A percentile compares a stretch with the other conserved stretches of the same genome.
phyloP scores from a whole-genome alignment of 2,113 vertebrate species.

The Pitta sordida region DNA sequence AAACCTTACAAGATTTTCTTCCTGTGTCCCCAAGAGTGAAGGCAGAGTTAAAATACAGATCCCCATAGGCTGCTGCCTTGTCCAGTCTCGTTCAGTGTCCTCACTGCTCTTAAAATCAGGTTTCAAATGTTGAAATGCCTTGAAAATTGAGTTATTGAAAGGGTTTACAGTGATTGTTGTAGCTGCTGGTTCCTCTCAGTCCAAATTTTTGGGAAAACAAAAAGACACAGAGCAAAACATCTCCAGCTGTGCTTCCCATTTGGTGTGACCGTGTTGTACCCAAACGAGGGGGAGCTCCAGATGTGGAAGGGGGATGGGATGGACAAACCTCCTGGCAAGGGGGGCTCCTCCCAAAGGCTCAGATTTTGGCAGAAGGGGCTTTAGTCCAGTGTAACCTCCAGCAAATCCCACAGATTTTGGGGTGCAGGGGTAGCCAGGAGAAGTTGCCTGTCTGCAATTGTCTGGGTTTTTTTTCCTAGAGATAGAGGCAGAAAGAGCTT shows the following conservation, averaged over 20 bases:
- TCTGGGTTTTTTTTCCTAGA: background rate
- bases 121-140: background rate
- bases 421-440: background rate
- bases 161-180: background rate
- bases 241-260: background rate
- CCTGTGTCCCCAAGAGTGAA: background rate
- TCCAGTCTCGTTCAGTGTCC: background rate
- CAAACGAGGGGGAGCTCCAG: background rate
- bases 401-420: background rate
- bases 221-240: background rate
- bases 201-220: background rate
- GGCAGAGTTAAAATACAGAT: background rate
- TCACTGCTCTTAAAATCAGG: background rate
- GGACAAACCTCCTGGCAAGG: rapidly evolving
- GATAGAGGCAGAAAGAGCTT: background rate
- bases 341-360: background rate
- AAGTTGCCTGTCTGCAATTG: background rate
- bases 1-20: background rate
- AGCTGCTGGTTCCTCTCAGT: background rate
- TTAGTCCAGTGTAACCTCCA: background rate
- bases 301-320: background rate
- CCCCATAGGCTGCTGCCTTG: background rate
- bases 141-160: background rate
- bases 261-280: rapidly evolving
- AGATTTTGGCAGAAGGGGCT: background rate